phyloP scores from a whole-genome alignment of 1,140 invertebrate species.

The Chrysomallon squamiferum region DNA sequence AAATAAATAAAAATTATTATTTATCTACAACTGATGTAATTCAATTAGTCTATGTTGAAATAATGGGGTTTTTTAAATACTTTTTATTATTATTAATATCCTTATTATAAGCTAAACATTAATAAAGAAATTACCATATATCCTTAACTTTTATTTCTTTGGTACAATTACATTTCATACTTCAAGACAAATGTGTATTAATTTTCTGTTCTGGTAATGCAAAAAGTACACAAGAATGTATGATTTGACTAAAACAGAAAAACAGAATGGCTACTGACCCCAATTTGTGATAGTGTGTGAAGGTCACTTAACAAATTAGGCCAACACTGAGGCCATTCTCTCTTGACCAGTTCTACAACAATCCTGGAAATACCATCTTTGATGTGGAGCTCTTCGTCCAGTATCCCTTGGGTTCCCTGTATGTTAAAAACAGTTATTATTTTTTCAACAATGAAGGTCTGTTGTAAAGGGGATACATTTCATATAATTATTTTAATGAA shows the following conservation, averaged over 20 bases:
- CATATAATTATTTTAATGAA: not conserved
- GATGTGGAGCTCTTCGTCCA: slow-evolving; percentile 72
- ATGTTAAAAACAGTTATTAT: not conserved
- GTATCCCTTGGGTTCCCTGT: slow-evolving; percentile 49
- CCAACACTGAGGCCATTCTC: slow-evolving; percentile 97
- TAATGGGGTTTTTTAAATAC: no score
- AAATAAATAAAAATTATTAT: not conserved
- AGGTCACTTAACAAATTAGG: slow-evolving; percentile 82
- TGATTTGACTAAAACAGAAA: no score
- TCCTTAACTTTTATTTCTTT: no score
- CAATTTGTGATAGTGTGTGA: slow-evolving; percentile 71
- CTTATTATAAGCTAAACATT: no score
- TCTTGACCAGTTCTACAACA: slow-evolving; percentile 92
- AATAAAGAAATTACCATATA: no score
- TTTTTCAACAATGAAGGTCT: not conserved
- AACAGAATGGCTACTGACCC: slow-evolving; percentile 52
- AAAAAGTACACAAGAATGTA: no score
- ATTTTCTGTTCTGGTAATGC: no score
- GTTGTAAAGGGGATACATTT: not conserved
- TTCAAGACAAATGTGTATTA: no score
- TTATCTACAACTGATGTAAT: no score
- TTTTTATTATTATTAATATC: no score
- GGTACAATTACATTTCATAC: no score
- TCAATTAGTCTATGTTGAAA: no score
- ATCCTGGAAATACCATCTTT: slow-evolving; percentile 87